phyloP scores from a whole-genome alignment of 1,140 invertebrate genomes.

The Anoplophora glabripennis region DNA sequence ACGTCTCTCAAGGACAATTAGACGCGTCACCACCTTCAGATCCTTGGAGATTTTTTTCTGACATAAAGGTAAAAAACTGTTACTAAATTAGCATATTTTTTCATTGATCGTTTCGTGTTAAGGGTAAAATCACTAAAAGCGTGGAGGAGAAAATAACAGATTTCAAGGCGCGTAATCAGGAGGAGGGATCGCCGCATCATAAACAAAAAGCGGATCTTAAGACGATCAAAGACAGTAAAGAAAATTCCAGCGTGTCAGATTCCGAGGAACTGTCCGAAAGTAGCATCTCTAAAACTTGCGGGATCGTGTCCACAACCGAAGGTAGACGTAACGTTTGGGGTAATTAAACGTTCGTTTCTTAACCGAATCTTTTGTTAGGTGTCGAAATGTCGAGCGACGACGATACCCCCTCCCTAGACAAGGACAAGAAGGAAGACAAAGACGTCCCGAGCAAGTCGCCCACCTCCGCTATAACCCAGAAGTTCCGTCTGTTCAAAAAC shows the following conservation, averaged over 20 bases:
- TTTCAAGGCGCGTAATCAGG: constrained; percentile 52
- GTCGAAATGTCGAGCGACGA: constrained; percentile 49
- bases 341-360: background rate
- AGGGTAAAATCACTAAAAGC: constrained; percentile 62
- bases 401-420: constrained; percentile 41
- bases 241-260: constrained; percentile 59
- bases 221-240: constrained; percentile 48
- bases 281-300: constrained; percentile 46
- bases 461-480: constrained; percentile 21
- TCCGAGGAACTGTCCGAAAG: constrained; percentile 54
- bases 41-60: constrained; percentile 56
- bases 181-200: constrained; percentile 37
- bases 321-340: constrained; percentile 23
- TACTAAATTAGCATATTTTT: background rate
- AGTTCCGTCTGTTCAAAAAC: constrained; percentile 33
- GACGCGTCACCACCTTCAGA: constrained; percentile 54
- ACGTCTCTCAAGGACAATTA: constrained; percentile 41
- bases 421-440: constrained; percentile 36
- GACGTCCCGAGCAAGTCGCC: background rate
- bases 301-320: constrained; percentile 46
- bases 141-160: constrained; percentile 61
- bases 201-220: constrained; percentile 21
- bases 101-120: constrained; percentile 30
- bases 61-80: constrained; percentile 49
- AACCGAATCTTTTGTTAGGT: constrained; percentile 23